These are phyloP conservation scores for Drosophila anomalata DNA, from an alignment of 2,888 invertebrate genomes.

Conservation along the genomic window DNA sequence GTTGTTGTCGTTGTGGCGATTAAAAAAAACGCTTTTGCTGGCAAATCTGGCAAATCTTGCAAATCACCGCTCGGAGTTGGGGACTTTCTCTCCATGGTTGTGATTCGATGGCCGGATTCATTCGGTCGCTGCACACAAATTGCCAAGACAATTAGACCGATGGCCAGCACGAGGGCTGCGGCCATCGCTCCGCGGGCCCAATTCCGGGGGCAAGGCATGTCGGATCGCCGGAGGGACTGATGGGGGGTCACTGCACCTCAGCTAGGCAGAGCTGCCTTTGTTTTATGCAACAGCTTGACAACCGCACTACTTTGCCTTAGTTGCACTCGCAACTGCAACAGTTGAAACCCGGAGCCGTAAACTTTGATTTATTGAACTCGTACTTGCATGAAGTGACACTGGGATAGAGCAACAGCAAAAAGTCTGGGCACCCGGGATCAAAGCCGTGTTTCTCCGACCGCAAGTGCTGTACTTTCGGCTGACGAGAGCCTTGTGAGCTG, in stretches of 20 bases:
- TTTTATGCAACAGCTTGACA: slow-evolving; percentile 56
- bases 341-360: slow-evolving; percentile 48
- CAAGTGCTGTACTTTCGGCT: slow-evolving; percentile 54
- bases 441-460: slow-evolving; percentile 25
- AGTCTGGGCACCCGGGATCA: slow-evolving; percentile 21
- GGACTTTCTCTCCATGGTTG: slow-evolving; percentile 47
- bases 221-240: slow-evolving; percentile 14
- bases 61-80: slow-evolving; percentile 27
- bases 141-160: slow-evolving; percentile 73
- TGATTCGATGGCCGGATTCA: slow-evolving; percentile 43
- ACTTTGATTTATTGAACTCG: slow-evolving; percentile 65
- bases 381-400: slow-evolving; percentile 24
- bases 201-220: slow-evolving; percentile 64
- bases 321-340: not conserved
- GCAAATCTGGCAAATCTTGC: slow-evolving; percentile 41
- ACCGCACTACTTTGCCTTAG: slow-evolving; percentile 17
- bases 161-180: slow-evolving; percentile 56
- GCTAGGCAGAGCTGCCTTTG: slow-evolving; percentile 5
- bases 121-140: slow-evolving; percentile 62
- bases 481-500: slow-evolving; percentile 51
- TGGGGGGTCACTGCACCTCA: slow-evolving; percentile 1
- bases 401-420: slow-evolving; percentile 19
- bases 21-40: slow-evolving; percentile 51
- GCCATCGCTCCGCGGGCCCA: slow-evolving; percentile 52
- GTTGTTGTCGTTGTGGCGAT: slow-evolving; percentile 61